Base-by-base conservation (phyloP, 2,888 invertebrate genomes). In the Ganaspis brasiliensis region DNA sequence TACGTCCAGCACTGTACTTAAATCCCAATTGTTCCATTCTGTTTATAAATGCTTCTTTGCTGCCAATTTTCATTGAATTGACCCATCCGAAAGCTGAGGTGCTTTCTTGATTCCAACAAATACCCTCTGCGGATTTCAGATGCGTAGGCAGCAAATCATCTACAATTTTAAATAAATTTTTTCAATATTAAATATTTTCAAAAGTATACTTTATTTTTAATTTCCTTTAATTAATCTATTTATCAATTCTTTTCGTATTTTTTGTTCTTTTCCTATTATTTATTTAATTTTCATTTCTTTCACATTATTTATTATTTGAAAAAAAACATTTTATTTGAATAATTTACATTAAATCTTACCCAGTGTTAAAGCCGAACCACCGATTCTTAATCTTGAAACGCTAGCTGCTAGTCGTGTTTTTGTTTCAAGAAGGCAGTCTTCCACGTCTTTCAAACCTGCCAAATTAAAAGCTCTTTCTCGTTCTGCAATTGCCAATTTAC, bases 51-150 rank as follows among this genome's bases (percentile, higher is more conserved):
- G 92, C 88, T 1, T 92, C 91, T 56, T 93, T 93, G 86, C 92
- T 93, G 45, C 92, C 91, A 3, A 95, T 92, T 90, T 95, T 94
- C 82, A 94, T 95, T 0, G 94, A 95, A 91, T 97, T 97, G 12
- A 97, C 94, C 97, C 97, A 97, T 80, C 96, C 96, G 0, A 95
- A 95, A 1, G 96, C 94, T 0, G 94, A 92, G 35, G 94, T 90
- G 81, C 93, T 91, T 83, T 87, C 82, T 12, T 88, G 85, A 10
- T 94, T 94, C 73, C 94, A 93, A 0, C 94, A 93, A 31, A 95
- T 93, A 76, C 94, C 93, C 74, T 95, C 95, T 81, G 96, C 95
- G 2, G 79, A 84, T 76, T 95, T 93, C 79, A 97, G 92, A 90
- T 96, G 96, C 0, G 91, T 86, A 0, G 97, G 97, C 19, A 97